A percentile compares a stretch with the other conserved stretches of the same genome.
These are phyloP conservation scores for Chelon auratus DNA, from an alignment of 2,797 vertebrate species.

Conservation along the genomic window DNA sequence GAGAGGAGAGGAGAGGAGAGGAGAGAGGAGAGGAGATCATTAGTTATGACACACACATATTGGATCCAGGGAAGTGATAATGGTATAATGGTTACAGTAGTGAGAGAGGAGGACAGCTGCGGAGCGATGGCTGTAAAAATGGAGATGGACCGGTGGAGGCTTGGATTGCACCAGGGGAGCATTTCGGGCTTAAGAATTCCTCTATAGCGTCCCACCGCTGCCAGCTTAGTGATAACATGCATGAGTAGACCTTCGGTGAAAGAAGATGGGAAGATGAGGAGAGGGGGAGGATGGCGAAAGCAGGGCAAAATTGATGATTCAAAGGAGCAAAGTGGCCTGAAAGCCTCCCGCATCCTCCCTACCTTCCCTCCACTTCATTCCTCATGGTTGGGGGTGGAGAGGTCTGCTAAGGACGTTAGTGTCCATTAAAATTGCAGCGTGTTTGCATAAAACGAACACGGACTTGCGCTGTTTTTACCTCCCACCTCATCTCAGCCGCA, in stretches of 20 bases:
- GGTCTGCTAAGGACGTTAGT: conserved; percentile 65
- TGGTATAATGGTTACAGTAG: conserved; percentile 63
- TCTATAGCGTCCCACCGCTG: conserved; percentile 71
- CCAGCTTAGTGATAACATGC: conserved; percentile 80
- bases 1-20: conserved; percentile 5
- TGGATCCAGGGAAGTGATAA: conserved; percentile 55
- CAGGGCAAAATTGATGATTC: conserved; percentile 67
- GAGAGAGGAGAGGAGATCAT: conserved; percentile 4
- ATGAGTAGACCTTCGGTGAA: conserved; percentile 74
- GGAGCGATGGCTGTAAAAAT: conserved; percentile 63
- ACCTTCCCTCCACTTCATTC: conserved; percentile 27
- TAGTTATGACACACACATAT: conserved; percentile 46
- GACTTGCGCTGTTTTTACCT: conserved; percentile 51
- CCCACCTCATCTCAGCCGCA: conserved; percentile 48
- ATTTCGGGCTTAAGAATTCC: conserved; percentile 63
- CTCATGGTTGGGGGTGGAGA: conserved; percentile 19
- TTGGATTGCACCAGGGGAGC: conserved; percentile 59
- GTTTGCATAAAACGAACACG: conserved; percentile 72
- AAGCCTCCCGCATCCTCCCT: conserved; percentile 64
- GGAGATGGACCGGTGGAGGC: conserved; percentile 59
- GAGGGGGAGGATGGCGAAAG: conserved; percentile 56
- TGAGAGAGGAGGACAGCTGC: conserved; percentile 64
- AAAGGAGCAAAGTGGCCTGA: conserved; percentile 77
- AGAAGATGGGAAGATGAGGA: conserved; percentile 69
- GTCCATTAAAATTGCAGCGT: conserved; percentile 76